phyloP scores from a whole-genome alignment of 2,888 invertebrate genomes.

The Eilema sororculum region DNA sequence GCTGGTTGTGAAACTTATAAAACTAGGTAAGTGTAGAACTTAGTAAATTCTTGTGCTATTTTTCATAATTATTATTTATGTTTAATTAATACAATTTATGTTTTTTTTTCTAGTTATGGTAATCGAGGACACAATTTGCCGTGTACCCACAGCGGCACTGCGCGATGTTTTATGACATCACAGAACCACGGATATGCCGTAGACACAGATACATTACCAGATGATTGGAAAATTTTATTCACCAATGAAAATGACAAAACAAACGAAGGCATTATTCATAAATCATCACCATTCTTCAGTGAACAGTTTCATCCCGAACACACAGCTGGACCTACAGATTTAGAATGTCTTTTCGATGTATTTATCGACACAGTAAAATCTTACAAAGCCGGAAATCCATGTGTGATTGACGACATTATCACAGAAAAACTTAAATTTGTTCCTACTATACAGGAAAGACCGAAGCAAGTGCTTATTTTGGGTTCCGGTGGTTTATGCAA shows the following conservation, averaged over 20 bases:
- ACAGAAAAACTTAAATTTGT: conserved; percentile 81
- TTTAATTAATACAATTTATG: background rate
- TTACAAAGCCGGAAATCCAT: conserved; percentile 72
- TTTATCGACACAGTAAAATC: conserved; percentile 91
- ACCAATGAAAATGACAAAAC: conserved; percentile 98
- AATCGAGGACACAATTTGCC: conserved; percentile 99
- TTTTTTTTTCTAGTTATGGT: conserved; percentile 91
- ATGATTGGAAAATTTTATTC: conserved; percentile 95
- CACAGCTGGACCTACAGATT: conserved; percentile 97
- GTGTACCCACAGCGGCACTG: conserved; percentile 94
- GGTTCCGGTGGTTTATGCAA: conserved; percentile 98
- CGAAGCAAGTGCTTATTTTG: conserved; percentile 93
- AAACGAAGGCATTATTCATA: conserved; percentile 98
- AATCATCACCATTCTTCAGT: conserved; percentile 95
- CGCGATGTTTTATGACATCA: conserved; percentile 98
- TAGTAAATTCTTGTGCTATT: background rate
- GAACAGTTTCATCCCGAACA: conserved; percentile 99
- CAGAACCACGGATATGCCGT: conserved; percentile 99
- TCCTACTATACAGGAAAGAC: conserved; percentile 76
- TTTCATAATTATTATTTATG: background rate
- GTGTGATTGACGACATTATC: conserved; percentile 83
- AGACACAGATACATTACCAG: conserved; percentile 90
- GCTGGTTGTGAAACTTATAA: conserved; percentile 97
- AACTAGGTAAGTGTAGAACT: conserved; percentile 90
- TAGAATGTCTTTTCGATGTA: conserved; percentile 97